These are phyloP conservation scores for Lemur catta DNA, from an alignment of 2,797 vertebrate species.

Conservation along the genomic window DNA sequence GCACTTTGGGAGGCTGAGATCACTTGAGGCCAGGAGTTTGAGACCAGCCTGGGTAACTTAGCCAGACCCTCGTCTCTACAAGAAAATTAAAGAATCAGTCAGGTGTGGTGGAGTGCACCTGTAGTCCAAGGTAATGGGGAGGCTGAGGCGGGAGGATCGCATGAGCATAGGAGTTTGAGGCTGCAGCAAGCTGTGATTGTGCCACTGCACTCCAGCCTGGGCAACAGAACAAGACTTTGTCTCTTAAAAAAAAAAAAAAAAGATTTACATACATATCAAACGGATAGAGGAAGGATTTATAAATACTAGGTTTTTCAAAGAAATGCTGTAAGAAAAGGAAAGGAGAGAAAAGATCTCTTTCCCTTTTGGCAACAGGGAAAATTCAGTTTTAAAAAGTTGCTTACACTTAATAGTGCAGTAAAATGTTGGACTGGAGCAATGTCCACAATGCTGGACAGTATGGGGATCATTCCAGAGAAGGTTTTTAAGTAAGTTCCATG, in stretches of 20 bases:
- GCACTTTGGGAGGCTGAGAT: too few species aligned
- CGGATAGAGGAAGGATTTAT: background rate
- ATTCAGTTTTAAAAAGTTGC: background rate
- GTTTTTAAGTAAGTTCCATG: background rate
- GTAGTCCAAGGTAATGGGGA: too few species aligned
- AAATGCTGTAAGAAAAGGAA: background rate
- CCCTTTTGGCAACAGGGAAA: background rate
- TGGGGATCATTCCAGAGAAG: background rate
- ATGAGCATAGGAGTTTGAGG: too few species aligned
- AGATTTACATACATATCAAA: background rate
- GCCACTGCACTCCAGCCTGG: too few species aligned
- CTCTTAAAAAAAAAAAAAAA: background rate
- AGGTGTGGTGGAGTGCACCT: too few species aligned
- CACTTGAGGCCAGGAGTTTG: too few species aligned
- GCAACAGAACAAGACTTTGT: too few species aligned
- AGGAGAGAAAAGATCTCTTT: background rate
- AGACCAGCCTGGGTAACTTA: too few species aligned
- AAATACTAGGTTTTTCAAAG: slow-evolving; percentile 15
- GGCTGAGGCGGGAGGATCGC: too few species aligned
- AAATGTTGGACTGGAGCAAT: background rate
- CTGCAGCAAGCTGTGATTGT: too few species aligned
- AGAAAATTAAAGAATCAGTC: too few species aligned
- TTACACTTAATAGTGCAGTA: background rate
- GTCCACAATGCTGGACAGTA: background rate
- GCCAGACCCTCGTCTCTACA: too few species aligned